A percentile compares a stretch with the other conserved stretches of the same genome.
These are phyloP conservation scores for Oryzias woworae DNA, from an alignment of 2,113 vertebrate species.

Conservation along the genomic window DNA sequence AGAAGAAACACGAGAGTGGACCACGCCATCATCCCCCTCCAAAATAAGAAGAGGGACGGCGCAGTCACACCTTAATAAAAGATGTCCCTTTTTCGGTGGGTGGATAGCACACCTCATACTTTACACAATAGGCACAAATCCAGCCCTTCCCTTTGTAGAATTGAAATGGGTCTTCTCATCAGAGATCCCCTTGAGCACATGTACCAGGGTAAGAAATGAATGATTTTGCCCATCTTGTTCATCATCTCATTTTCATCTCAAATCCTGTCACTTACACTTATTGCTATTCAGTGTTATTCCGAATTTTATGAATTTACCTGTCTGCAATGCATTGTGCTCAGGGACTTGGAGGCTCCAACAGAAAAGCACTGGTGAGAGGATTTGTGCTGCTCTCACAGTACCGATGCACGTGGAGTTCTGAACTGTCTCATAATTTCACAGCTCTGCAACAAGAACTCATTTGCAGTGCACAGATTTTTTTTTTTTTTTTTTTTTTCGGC, in stretches of 20 bases:
- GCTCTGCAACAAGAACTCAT: conserved; percentile 24
- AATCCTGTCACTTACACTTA: conserved; percentile 57
- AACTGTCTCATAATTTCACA: conserved; percentile 20
- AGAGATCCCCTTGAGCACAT: conserved; percentile 55
- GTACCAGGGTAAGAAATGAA: conserved; percentile 46
- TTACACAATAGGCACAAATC: conserved; percentile 65
- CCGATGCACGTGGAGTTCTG: conserved; percentile 16
- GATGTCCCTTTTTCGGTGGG: conserved; percentile 41
- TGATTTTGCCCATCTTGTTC: conserved; percentile 42
- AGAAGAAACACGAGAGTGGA: conserved; percentile 42
- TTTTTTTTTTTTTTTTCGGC: too few species aligned
- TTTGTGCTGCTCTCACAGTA: conserved; percentile 26
- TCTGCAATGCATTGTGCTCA: conserved; percentile 43
- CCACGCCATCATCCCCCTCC: conserved; percentile 54
- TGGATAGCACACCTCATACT: conserved; percentile 43
- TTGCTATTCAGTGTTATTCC: conserved; percentile 47
- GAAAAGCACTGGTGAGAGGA: conserved; percentile 17
- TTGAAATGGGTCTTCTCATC: conserved; percentile 64
- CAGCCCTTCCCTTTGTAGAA: conserved; percentile 53
- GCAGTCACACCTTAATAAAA: conserved; percentile 69
- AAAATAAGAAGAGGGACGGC: conserved; percentile 57
- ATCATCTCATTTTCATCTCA: conserved; percentile 68
- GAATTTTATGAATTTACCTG: conserved; percentile 47
- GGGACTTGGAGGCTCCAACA: conserved; percentile 25
- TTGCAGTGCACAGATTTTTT: background rate